Evolutionary conservation across 2,797 vertebrate species (phyloP).

Genomic region (Clarias pachynema): DNA sequence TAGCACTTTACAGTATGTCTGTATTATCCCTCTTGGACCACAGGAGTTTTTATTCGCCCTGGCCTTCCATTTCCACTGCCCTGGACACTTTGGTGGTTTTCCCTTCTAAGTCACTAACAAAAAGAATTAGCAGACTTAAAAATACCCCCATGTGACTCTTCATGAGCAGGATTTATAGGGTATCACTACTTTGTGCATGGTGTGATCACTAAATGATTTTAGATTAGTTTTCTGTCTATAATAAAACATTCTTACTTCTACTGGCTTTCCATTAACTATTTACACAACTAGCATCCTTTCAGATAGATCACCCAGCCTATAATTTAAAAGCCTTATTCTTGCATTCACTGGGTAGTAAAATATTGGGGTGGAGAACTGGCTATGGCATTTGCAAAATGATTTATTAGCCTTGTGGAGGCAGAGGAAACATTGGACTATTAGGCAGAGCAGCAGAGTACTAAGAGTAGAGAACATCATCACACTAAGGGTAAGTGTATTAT

Average conservation of each 20-base stretch:
- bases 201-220: not conserved
- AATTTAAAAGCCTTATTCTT: slow-evolving; percentile 59
- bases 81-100: not conserved
- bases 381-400: slow-evolving; percentile 67
- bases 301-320: slow-evolving; percentile 60
- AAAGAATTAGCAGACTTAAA: not conserved
- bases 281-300: slow-evolving; percentile 38
- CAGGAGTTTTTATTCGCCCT: not conserved
- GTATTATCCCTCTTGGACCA: not conserved
- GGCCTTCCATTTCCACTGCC: not conserved
- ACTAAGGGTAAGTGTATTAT: slow-evolving; percentile 66
- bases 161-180: not conserved
- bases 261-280: not conserved
- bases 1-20: not conserved
- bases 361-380: slow-evolving; percentile 60
- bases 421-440: slow-evolving; percentile 67
- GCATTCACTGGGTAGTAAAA: slow-evolving; percentile 51
- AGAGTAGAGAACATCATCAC: slow-evolving; percentile 56
- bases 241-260: not conserved
- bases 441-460: slow-evolving; percentile 61
- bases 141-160: too few relatives aligned
- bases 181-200: not conserved
- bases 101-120: not conserved
- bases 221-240: not conserved
- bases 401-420: slow-evolving; percentile 67